These are phyloP conservation scores for Apeira syringaria DNA, from an alignment of 2,888 invertebrate genomes.

Conservation along the genomic window DNA sequence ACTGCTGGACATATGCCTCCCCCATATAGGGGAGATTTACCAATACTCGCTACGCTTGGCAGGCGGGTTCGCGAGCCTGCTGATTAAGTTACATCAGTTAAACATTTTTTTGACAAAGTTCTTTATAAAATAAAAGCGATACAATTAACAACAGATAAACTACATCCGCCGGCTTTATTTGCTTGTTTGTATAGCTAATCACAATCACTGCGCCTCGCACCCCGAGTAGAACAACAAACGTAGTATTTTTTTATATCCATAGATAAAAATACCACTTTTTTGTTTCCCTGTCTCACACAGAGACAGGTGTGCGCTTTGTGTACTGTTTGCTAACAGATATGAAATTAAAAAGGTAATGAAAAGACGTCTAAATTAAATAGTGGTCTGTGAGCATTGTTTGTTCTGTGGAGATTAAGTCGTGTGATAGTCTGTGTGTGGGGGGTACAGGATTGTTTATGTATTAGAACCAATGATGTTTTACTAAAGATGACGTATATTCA, in stretches of 20 bases:
- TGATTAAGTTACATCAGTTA: too few species aligned
- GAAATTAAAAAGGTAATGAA: constrained; percentile 58
- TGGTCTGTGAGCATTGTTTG: constrained; percentile 38
- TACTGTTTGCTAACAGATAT: constrained; percentile 51
- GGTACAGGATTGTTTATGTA: too few species aligned
- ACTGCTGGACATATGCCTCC: too few species aligned
- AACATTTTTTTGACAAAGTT: too few species aligned
- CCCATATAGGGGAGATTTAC: too few species aligned
- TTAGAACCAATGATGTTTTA: too few species aligned
- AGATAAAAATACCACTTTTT: constrained; percentile 16
- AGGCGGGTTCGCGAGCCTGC: too few species aligned
- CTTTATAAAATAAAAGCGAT: constrained; percentile 19
- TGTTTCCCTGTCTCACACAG: constrained; percentile 18
- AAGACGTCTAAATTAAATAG: constrained; percentile 48
- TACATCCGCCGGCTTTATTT: constrained; percentile 48
- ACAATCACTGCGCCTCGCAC: constrained; percentile 37
- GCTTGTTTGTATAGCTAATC: constrained; percentile 38
- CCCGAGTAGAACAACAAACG: constrained; percentile 8
- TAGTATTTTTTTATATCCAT: constrained; percentile 1
- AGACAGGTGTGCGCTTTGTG: constrained; percentile 50
- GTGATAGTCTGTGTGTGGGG: constrained; percentile 33
- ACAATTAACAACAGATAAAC: constrained; percentile 37
- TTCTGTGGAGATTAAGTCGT: constrained; percentile 21
- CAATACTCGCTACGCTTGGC: too few species aligned
- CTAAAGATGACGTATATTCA: too few species aligned